phyloP scores from a whole-genome alignment of 2,888 invertebrate genomes.

The Phalera bucephala region DNA sequence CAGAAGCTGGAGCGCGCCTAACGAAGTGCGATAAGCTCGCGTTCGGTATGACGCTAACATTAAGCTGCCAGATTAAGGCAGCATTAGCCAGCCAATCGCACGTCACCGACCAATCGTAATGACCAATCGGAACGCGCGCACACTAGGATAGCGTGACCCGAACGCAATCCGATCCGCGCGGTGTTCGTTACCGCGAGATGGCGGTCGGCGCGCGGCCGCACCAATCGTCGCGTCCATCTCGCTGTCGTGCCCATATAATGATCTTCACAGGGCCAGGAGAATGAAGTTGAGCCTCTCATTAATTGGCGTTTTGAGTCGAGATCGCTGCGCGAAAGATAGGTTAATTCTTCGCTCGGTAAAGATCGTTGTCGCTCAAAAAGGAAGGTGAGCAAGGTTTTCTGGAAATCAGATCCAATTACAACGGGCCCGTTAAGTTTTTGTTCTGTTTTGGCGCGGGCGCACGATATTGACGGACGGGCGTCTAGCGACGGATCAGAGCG shows the following conservation, averaged over 20 bases:
- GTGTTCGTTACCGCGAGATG: constrained; percentile 81
- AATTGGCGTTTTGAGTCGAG: constrained; percentile 83
- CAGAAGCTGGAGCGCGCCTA: constrained; percentile 73
- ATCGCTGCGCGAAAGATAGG: constrained; percentile 81
- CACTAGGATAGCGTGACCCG: constrained; percentile 82
- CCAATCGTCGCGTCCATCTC: constrained; percentile 82
- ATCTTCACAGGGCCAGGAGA: constrained; percentile 82
- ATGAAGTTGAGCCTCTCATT: constrained; percentile 83
- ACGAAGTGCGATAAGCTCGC: constrained; percentile 72
- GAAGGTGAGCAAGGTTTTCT: constrained; percentile 80
- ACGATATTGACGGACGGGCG: constrained; percentile 72
- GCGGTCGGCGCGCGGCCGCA: constrained; percentile 68
- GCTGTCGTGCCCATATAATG: constrained; percentile 83
- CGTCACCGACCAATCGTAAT: constrained; percentile 69
- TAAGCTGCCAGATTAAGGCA: constrained; percentile 64
- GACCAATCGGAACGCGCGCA: constrained; percentile 70
- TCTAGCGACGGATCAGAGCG: constrained; percentile 53
- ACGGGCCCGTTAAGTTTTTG: constrained; percentile 78
- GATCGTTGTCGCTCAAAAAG: constrained; percentile 82
- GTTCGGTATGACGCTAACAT: constrained; percentile 72
- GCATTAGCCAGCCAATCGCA: constrained; percentile 72
- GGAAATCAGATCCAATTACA: constrained; percentile 84
- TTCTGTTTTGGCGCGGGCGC: constrained; percentile 74
- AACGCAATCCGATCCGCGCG: constrained; percentile 76
- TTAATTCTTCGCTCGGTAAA: constrained; percentile 79